Percentiles rank a stretch among this genome's conserved stretches.
phyloP scores from a whole-genome alignment of 2,797 vertebrate genomes.

The Leptodactylus fallax region DNA sequence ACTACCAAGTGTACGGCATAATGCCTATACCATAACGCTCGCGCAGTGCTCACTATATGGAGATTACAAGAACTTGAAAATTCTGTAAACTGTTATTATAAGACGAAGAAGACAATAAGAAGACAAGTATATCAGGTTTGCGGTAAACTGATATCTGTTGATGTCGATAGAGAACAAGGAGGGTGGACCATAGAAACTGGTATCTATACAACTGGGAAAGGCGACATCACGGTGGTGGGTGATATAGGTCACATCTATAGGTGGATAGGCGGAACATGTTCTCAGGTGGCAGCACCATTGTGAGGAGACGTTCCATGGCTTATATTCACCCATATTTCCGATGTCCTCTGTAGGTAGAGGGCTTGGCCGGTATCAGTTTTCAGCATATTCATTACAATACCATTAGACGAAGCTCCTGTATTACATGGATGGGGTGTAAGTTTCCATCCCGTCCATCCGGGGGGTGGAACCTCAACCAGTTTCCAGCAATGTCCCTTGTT shows the following conservation, averaged over 20 bases:
- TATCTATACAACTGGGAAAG: too few relatives aligned
- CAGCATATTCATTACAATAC: not conserved
- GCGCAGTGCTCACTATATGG: not conserved
- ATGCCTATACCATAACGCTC: not conserved
- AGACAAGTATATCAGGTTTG: not conserved
- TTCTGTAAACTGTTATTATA: too few relatives aligned
- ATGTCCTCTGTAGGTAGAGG: not conserved
- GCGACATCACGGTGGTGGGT: not conserved
- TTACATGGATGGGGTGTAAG: too few relatives aligned
- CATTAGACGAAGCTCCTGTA: too few relatives aligned
- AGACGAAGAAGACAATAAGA: not conserved
- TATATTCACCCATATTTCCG: not conserved
- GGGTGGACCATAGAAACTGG: not conserved
- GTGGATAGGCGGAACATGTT: not conserved
- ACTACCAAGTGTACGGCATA: too few relatives aligned
- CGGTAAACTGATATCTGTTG: not conserved
- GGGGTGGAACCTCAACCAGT: too few relatives aligned
- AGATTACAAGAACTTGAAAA: not conserved
- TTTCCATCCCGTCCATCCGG: too few relatives aligned
- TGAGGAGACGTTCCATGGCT: not conserved
- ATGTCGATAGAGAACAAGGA: not conserved
- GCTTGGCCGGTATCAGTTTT: not conserved
- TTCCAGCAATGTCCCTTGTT: too few relatives aligned
- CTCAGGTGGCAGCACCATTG: not conserved
- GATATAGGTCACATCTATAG: not conserved